Base-by-base conservation (phyloP, 2,797 vertebrate species). In the Chaunax sp. region DNA sequence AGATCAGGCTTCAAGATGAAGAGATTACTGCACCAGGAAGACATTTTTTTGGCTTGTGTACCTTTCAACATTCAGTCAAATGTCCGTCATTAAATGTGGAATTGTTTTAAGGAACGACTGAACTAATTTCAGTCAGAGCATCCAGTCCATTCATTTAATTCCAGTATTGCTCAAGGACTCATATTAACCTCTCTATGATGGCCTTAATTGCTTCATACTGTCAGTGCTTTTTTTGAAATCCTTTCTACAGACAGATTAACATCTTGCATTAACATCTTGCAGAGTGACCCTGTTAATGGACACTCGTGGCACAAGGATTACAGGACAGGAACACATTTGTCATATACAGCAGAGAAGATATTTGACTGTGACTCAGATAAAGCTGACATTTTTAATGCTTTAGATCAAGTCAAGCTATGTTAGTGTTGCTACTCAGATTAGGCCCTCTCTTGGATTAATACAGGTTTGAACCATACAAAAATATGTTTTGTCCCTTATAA, bases 11-110 rank as follows among this genome's bases (percentile, higher is more conserved):
- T 52, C 47, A 62, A 64, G 73, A 82, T 77, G 6, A 54, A 69
- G 26, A 81, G 78, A 84, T 84, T 70, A 68, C 51, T 71, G 52
- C 63, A 30, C 10, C 58, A 71, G 54, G 56, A 80, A 66, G 44
- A 63, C 9, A 14, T 22, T 45, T 33, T 50, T 77, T 70, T 55
- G 61, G 15, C 80, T 80, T 64, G 37, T 58, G 30, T 61, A 19
- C 28, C 30, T 45, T 64, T 49, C 6, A 63, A 38, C n/a, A 30
- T 38, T 50, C 38, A 49, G 25, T 6, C 40, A 68, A 23, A 33
- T 37, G 7, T 0, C 20, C 11, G 20, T 20, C 54, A n/a, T 0
- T 23, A 25, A 30, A 16, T 22, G 59, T 19, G 16, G n/a, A 28
- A 13, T 13, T 44, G n/a, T 53, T 58, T 20, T 40, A 16, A 35